Base-by-base conservation (phyloP, 2,797 vertebrate genomes). In the Nannoperca australis region DNA sequence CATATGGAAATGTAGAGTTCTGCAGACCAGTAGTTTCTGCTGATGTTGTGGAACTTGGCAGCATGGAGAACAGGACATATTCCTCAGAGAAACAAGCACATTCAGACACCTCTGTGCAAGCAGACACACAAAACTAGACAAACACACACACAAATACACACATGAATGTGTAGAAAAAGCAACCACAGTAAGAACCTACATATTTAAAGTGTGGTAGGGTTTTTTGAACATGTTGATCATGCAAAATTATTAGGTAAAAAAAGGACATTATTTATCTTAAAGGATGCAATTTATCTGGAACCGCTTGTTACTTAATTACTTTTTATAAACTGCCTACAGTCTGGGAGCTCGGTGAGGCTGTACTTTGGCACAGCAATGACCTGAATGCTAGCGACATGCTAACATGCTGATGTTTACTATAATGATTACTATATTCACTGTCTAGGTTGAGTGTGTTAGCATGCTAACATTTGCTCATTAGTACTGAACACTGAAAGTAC, bases 1-100 rank as follows among this genome's bases (percentile, higher is more conserved):
- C 83, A 91, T 92, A 92, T 91, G 88, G 86, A 92, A 91, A 93
- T 91, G 86, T 62, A 64, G 73, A 81, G 55, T 40, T 24, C 76
- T 79, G 83, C 81, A 83, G 83, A 76, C 81, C 79, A 54, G 63
- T 72, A 18, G 47, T 92, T 93, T 92, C 81, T 93, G 91, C 92
- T 93, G 92, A 93, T 86, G 89, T 47, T 22, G 85, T 85, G 81
- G 68, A 89, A 92, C 56, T 79, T 76, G 74, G 76, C 82, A 71
- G 78, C 58, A 14, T 55, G 68, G 81, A 78, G 78, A 76, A 73
- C 69, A 64, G 79, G 70, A 82, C 78, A 66, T 83, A 80, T 82
- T 85, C 86, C 86, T 85, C 72, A 17, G 89, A 86, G 90, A 81
- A 83, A 86, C 77, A 69, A 85, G 78, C 80, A 56, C 76, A 68